Percentiles rank a stretch among this genome's conserved stretches.
Evolutionary conservation across 2,113 vertebrate species (phyloP).

Genomic region (Cyprinodon tularosa): DNA sequence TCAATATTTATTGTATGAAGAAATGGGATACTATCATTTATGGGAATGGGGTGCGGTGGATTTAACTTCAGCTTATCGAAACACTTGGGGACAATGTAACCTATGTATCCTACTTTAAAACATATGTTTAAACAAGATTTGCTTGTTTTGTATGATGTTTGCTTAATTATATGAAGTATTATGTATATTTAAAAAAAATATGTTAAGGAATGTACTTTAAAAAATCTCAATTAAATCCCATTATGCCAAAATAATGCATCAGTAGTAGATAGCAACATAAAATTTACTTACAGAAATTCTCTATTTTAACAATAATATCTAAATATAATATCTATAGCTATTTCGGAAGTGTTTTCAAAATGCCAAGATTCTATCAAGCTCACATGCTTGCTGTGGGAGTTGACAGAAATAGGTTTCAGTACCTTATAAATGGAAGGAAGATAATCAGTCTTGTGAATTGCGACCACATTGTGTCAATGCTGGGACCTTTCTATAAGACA

Average conservation of each 20-base stretch:
- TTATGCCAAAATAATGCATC: constrained; percentile 45
- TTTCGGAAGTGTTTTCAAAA: background rate
- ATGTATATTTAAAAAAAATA: constrained; percentile 27
- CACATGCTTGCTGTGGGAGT: constrained; percentile 36
- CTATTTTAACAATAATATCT: constrained; percentile 8
- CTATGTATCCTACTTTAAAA: constrained; percentile 32
- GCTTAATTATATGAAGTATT: constrained; percentile 34
- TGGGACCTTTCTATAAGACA: constrained; percentile 65
- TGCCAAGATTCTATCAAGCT: constrained; percentile 36
- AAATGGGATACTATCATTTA: constrained; percentile 20
- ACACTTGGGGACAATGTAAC: constrained; percentile 50
- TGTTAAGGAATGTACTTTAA: constrained; percentile 30
- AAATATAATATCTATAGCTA: background rate
- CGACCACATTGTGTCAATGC: constrained; percentile 70
- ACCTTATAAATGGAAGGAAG: constrained; percentile 58
- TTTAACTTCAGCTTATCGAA: constrained; percentile 50
- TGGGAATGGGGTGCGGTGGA: background rate
- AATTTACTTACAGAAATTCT: constrained; percentile 1
- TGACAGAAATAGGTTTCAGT: constrained; percentile 61
- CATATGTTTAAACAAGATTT: constrained; percentile 4
- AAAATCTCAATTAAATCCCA: constrained; percentile 32
- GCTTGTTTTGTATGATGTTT: constrained; percentile 40
- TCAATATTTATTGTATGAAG: constrained; percentile 58
- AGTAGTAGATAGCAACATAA: background rate
- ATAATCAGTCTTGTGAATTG: constrained; percentile 73